Base-by-base conservation (phyloP, 2,113 vertebrate genomes). In the Tinamus guttatus region DNA sequence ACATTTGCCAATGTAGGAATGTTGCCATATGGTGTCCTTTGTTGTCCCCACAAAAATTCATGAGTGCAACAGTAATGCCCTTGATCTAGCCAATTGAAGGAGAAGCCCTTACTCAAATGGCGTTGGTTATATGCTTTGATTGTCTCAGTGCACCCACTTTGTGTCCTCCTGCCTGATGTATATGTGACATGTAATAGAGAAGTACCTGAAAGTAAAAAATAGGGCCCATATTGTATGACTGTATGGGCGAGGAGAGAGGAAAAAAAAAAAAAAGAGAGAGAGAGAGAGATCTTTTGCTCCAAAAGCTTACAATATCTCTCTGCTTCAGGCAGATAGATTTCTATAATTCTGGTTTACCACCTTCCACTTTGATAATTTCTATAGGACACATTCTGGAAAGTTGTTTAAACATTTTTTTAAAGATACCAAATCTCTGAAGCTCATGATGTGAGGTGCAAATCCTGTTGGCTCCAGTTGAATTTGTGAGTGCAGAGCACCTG, bases 401-500 rank as follows among this genome's bases (percentile, higher is more conserved):
- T 59, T 56, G 63, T 41, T 88, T 81, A 77, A 70, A 81, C n/a
- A 18, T 85, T 93, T 87, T 76, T 65, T 65, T 54, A 91, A 81
- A 65, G 49, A 69, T 70, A 76, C 19, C 81, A 77, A 7, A 74
- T 86, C 83, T 67, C 13, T 76, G 52, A 74, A 73, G 18, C 77
- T 85, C 56, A 65, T 91, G 60, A 83, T 78, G 69, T n/a, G 43
- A 6, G 25, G 28, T 90, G 36, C 58, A 81, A 41, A 74, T 97
- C 81, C 78, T 94, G 68, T 93, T 93, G 81, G 52, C 91, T 93
- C 63, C 67, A 95, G 91, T 43, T 43, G 63, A 77, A 86, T 85
- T 76, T 78, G 65, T 92, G 64, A 78, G 81, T 89, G 56, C 90
- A 85, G 86, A 85, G 79, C 59, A 81, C 89, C 52, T 96, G 85